Base-by-base conservation (phyloP, 2,113 vertebrate genomes). In the Nannobrachium achirus region DNA sequence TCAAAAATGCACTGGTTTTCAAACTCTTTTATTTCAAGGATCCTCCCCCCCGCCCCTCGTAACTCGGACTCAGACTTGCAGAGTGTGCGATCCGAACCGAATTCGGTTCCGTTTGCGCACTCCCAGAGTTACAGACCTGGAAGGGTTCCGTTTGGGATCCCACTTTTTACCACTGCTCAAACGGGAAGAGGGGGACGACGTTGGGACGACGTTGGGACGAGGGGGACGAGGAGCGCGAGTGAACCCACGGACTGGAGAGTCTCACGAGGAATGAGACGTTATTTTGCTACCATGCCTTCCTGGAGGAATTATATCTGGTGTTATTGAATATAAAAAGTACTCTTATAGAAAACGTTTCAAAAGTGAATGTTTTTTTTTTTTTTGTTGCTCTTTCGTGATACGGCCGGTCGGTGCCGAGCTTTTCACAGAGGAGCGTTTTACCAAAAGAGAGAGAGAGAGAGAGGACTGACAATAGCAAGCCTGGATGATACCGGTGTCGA, bases 201-300 rank as follows among this genome's bases (percentile, higher is more conserved):
- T n/a, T n/a, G n/a, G n/a, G n/a, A n/a, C n/a, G n/a, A n/a, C n/a
- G n/a, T n/a, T n/a, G n/a, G 44, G 13, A 11, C 15, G 51, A 10
- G 51, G 51, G 18, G 8, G n/a, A 7, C 69, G 33, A 55, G 6
- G 53, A 70, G 16, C 8, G 56, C n/a, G 62, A 64, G 55, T 42
- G 69, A n/a, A 85, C 76, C 78, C 79, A 78, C 80, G 85, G 71
- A 84, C 89, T 90, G 83, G 76, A 56, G 46, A 71, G 52, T 87
- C 86, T 84, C 85, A 82, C n/a, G 85, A 79, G 90, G 88, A 33
- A 87, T 76, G 73, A 79, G 88, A 92, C 82, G 15, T 83, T 89
- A 89, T 92, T 94, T 94, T 93, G 91, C 89, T 91, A 92, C 77
- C 78, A 85, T 76, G 89, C 88, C 93, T 91, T 92, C 89, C 25